These are phyloP conservation scores for Oreortyx pictus DNA, from an alignment of 2,797 vertebrate species.

Conservation along the genomic window DNA sequence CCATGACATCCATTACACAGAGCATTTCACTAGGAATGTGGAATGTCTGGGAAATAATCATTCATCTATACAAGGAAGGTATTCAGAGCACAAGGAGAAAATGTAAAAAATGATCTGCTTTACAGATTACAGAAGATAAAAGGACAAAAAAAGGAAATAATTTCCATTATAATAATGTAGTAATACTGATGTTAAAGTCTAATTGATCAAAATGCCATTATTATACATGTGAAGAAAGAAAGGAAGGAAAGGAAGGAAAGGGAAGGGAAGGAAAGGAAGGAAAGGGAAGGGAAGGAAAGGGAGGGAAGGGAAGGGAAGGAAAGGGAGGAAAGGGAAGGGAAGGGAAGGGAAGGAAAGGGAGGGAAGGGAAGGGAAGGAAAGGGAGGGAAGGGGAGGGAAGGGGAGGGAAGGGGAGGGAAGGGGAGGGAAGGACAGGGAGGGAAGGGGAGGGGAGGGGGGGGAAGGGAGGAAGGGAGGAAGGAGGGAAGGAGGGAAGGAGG, in stretches of 20 bases:
- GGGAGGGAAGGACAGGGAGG: too few species aligned
- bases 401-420: background rate
- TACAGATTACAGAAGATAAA: background rate
- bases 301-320: background rate
- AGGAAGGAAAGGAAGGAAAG: too few species aligned
- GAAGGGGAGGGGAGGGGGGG: too few species aligned
- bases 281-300: too few species aligned
- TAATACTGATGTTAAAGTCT: background rate
- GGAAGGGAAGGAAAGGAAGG: too few species aligned
- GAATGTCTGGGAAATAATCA: background rate
- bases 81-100: background rate
- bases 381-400: too few species aligned
- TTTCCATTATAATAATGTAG: background rate
- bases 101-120: background rate
- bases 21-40: background rate
- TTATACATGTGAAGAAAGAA: background rate
- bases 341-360: too few species aligned
- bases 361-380: too few species aligned
- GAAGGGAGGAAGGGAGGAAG: too few species aligned
- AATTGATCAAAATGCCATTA: background rate
- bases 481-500: too few species aligned
- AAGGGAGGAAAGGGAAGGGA: too few species aligned
- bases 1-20: accelerated
- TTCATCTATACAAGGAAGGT: background rate
- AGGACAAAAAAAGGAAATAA: background rate